phyloP scores from a whole-genome alignment of 1,140 invertebrate species.

The Oscheius sp. region DNA sequence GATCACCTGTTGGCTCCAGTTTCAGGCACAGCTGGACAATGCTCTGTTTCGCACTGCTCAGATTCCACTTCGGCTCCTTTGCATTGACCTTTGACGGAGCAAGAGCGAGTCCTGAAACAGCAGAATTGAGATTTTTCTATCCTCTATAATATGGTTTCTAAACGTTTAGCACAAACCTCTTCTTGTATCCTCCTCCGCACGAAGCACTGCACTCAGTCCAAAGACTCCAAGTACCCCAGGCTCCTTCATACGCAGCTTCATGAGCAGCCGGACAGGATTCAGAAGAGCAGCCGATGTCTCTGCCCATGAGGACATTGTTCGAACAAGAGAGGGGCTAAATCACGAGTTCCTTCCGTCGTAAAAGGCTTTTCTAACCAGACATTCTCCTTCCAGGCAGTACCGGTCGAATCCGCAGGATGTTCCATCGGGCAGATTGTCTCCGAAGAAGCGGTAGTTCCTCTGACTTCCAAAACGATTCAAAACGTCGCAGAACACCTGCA shows the following conservation, averaged over 20 bases:
- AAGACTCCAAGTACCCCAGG: constrained; percentile 49
- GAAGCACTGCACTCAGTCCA: constrained; percentile 44
- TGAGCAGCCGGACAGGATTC: constrained; percentile 47
- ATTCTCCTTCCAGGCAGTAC: constrained; percentile 58
- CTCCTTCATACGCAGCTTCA: constrained; percentile 35
- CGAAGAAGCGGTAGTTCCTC: constrained; percentile 61
- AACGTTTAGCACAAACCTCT: constrained; percentile 43
- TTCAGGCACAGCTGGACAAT: constrained; percentile 43
- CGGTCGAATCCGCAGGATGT: constrained; percentile 59
- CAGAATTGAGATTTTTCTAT: neutral
- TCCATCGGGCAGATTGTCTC: constrained; percentile 60
- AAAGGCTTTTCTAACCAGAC: constrained; percentile 44
- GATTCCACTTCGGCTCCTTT: constrained; percentile 49
- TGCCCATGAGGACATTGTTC: constrained; percentile 42
- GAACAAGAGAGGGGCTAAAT: constrained; percentile 52
- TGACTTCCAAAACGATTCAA: constrained; percentile 47
- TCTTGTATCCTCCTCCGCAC: constrained; percentile 51
- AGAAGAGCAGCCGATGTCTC: constrained; percentile 51
- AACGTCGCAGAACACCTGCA: constrained; percentile 60
- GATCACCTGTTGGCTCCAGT: constrained; percentile 37
- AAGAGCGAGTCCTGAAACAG: constrained; percentile 42
- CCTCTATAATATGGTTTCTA: too few relatives aligned
- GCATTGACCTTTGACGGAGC: constrained; percentile 50
- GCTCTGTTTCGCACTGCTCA: constrained; percentile 39
- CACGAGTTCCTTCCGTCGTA: neutral